Conservation (phyloP, 2,888 invertebrate species). For the Heteromyza rotundicornis region DNA sequence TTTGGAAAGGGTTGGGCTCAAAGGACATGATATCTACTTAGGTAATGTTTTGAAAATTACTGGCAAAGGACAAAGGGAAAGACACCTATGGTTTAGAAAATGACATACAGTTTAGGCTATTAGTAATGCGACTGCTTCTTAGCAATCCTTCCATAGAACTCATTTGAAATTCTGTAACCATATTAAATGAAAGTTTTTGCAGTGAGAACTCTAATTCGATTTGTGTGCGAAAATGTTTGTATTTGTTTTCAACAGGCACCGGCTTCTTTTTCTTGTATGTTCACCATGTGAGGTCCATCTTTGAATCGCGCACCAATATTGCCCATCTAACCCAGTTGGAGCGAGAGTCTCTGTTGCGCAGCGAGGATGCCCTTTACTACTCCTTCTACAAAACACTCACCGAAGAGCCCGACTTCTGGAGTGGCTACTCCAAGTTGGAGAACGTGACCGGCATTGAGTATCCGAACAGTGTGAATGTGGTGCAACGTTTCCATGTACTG, state of each 20-base stretch:
- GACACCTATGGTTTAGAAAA: too few relatives aligned
- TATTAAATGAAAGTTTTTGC: slow-evolving; percentile 13
- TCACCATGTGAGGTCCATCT: slow-evolving; percentile 72
- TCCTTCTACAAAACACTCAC: slow-evolving; percentile 85
- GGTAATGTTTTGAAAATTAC: too few relatives aligned
- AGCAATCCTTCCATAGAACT: too few relatives aligned
- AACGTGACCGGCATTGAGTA: slow-evolving; percentile 81
- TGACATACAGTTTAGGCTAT: too few relatives aligned
- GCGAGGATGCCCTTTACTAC: slow-evolving; percentile 90
- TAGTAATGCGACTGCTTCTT: too few relatives aligned
- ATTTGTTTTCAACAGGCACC: slow-evolving; percentile 64
- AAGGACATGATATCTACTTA: too few relatives aligned
- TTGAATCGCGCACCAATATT: slow-evolving; percentile 85
- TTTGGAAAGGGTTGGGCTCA: too few relatives aligned
- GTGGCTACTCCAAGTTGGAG: slow-evolving; percentile 71
- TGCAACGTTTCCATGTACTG: slow-evolving; percentile 81
- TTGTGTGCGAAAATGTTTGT: not conserved
- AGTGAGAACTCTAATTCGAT: slow-evolving; percentile 10
- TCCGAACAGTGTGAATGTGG: slow-evolving; percentile 80
- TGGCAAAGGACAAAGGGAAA: too few relatives aligned
- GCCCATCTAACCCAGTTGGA: slow-evolving; percentile 80
- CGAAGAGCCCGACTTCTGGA: slow-evolving; percentile 68
- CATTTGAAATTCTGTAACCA: slow-evolving; percentile 1
- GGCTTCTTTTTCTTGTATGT: slow-evolving; percentile 68
- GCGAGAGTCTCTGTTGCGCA: slow-evolving; percentile 82